A percentile compares a stretch with the other conserved stretches of the same genome.
phyloP scores from a whole-genome alignment of 2,797 vertebrate genomes.

The Mormyrops boulengeri region DNA sequence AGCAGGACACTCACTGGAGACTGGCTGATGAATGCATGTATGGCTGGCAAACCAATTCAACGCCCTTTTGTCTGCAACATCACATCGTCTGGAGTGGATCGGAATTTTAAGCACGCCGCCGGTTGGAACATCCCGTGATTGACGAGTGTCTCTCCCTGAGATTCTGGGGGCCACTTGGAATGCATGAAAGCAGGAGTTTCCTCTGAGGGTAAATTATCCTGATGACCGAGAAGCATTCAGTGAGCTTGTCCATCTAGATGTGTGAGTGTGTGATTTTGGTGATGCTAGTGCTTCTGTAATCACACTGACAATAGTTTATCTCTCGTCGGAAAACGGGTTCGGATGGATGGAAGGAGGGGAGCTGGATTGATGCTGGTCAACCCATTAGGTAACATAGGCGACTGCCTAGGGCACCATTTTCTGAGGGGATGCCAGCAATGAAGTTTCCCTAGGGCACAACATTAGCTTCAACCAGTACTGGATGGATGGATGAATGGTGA shows the following conservation, averaged over 20 bases:
- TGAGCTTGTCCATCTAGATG: background rate
- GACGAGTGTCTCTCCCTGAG: slow-evolving; percentile 28
- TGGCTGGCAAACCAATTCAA: slow-evolving; percentile 32
- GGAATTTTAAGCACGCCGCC: slow-evolving; percentile 33
- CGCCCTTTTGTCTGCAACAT: slow-evolving; percentile 24
- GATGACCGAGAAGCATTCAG: background rate
- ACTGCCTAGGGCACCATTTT: background rate
- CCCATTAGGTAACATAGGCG: background rate
- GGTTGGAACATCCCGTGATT: slow-evolving; percentile 25
- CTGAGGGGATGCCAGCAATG: background rate
- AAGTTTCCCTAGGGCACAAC: background rate
- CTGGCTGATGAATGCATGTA: slow-evolving; percentile 36
- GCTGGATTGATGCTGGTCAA: background rate
- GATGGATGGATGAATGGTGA: background rate
- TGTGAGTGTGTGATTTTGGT: background rate
- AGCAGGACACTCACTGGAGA: slow-evolving; percentile 21
- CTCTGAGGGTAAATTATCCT: background rate
- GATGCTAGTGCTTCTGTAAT: background rate
- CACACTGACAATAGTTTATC: background rate
- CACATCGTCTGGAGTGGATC: slow-evolving; percentile 20
- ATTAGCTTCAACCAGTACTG: background rate
- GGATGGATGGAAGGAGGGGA: background rate
- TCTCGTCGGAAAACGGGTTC: background rate
- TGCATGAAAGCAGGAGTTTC: background rate
- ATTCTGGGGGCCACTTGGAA: background rate